Percentiles rank a stretch among this genome's conserved stretches.
Conservation (phyloP, 53 echinoderm and acorn worm genomes). For the Pentamera pediparva region DNA sequence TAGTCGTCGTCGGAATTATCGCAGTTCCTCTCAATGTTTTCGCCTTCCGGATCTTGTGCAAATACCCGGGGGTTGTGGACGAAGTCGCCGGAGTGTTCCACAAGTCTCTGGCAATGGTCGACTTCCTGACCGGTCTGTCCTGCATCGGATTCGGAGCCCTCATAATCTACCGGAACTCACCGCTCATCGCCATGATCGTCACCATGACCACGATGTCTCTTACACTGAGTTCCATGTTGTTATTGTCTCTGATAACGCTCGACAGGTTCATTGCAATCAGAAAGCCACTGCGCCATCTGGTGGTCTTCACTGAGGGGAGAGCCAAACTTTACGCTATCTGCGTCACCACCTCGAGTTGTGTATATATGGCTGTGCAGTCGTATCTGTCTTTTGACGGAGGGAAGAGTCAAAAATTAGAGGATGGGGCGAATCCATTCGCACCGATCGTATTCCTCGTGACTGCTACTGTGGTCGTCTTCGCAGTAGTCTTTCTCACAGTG, state of each 20-base stretch:
- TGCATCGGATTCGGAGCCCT: background rate
- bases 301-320: background rate
- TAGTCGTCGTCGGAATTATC: background rate
- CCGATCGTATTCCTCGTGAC: background rate
- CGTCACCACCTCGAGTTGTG: background rate
- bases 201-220: background rate
- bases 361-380: background rate
- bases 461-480: background rate
- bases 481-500: background rate
- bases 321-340: background rate
- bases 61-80: background rate
- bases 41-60: background rate
- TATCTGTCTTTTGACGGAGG: background rate
- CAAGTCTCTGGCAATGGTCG: conserved; percentile 6
- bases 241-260: background rate
- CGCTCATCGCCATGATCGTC: background rate
- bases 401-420: background rate
- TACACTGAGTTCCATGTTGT: background rate
- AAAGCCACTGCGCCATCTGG: background rate
- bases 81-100: background rate
- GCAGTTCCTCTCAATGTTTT: background rate
- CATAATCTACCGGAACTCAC: background rate
- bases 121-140: background rate
- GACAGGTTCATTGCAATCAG: conserved; percentile 4
- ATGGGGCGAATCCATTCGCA: no score